Evolutionary conservation across 2,797 vertebrate species (phyloP).

Genomic region (Hemitrygon akajei): DNA sequence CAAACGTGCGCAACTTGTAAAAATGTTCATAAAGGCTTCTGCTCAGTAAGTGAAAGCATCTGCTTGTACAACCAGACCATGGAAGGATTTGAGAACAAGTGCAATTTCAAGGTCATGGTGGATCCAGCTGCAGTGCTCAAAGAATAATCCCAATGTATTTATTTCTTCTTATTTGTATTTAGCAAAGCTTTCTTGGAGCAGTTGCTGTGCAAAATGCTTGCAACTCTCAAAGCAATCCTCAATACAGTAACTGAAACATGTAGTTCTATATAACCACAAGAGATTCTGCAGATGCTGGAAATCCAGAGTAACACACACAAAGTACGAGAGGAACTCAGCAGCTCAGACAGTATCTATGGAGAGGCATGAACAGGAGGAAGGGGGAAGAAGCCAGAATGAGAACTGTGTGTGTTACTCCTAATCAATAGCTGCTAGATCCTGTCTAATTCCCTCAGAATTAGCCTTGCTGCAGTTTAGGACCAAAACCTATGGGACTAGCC

Average conservation of each 20-base stretch:
- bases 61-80: background rate
- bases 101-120: background rate
- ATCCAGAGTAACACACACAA: too few species aligned
- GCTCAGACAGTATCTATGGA: too few species aligned
- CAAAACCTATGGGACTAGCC: too few species aligned
- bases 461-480: too few species aligned
- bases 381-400: too few species aligned
- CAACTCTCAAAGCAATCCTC: background rate
- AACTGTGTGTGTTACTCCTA: too few species aligned
- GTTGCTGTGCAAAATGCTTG: background rate
- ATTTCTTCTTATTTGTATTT: background rate
- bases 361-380: too few species aligned
- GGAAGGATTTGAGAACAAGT: background rate
- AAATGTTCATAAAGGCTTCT: conserved; percentile 97
- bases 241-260: background rate
- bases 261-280: background rate
- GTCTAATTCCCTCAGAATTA: too few species aligned
- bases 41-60: conserved; percentile 75
- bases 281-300: too few species aligned
- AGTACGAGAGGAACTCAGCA: too few species aligned
- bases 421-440: too few species aligned
- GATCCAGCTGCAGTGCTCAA: background rate
- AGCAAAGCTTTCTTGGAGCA: background rate
- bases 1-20: conserved; percentile 92
- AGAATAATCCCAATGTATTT: too few species aligned